These are phyloP conservation scores for Byasa hedistus DNA, from an alignment of 2,888 invertebrate species.

Conservation along the genomic window DNA sequence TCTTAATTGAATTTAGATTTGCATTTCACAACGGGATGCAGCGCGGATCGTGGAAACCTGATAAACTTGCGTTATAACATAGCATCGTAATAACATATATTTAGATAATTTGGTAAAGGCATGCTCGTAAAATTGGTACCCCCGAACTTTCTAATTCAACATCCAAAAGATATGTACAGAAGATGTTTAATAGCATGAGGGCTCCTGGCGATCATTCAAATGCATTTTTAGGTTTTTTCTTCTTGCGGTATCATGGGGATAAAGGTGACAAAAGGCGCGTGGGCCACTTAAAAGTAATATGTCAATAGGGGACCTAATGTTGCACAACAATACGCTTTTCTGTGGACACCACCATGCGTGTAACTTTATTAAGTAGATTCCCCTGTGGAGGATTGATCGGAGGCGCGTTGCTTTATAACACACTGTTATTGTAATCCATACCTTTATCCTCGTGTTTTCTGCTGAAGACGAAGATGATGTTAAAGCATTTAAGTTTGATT, in stretches of 20 bases:
- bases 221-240: background rate
- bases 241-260: conserved; percentile 8
- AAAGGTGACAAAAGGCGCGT: conserved; percentile 11
- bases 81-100: conserved; percentile 27
- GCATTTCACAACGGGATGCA: conserved; percentile 57
- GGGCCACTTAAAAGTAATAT: conserved; percentile 63
- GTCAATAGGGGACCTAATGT: conserved; percentile 63
- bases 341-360: conserved; percentile 61
- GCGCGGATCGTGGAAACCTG: conserved; percentile 56
- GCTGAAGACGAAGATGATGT: background rate
- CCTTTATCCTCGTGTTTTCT: background rate
- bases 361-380: conserved; percentile 67
- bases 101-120: conserved; percentile 17
- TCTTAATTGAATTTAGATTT: conserved; percentile 65
- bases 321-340: conserved; percentile 65
- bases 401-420: conserved; percentile 39
- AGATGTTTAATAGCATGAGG: background rate
- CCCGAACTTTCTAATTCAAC: conserved; percentile 30
- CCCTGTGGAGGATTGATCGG: conserved; percentile 70
- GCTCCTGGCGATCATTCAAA: background rate
- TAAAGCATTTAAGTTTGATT: conserved; percentile 5
- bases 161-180: background rate
- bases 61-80: conserved; percentile 41
- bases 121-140: conserved; percentile 28
- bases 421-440: conserved; percentile 28